Conservation (phyloP, 2,797 vertebrate species). For the Melanitta fusca region DNA sequence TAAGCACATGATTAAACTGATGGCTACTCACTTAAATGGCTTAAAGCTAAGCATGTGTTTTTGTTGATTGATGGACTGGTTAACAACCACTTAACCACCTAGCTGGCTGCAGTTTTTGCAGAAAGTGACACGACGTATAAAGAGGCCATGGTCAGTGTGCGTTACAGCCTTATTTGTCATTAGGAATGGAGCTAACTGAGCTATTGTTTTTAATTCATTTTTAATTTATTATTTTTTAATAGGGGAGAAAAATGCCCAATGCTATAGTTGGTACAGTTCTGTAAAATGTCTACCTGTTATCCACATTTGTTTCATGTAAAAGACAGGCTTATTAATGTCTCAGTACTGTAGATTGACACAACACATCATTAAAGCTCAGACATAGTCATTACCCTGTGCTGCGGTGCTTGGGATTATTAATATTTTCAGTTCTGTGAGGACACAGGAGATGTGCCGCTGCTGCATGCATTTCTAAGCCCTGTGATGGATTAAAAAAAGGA, state of each 20-base stretch:
- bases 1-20: not conserved
- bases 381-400: conserved; percentile 41
- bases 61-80: not conserved
- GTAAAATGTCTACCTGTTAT: not conserved
- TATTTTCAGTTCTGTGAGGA: conserved; percentile 29
- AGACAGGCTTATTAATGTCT: conserved; percentile 60
- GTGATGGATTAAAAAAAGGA: conserved; percentile 7
- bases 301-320: not conserved
- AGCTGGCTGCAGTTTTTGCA: not conserved
- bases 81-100: not conserved
- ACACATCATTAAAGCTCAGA: conserved; percentile 67
- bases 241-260: not conserved
- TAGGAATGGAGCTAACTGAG: not conserved
- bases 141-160: not conserved
- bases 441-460: not conserved
- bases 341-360: conserved; percentile 12
- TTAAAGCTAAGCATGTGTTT: not conserved
- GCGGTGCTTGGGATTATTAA: conserved; percentile 44
- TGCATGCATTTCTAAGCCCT: not conserved
- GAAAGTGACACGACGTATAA: not conserved
- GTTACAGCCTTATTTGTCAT: not conserved
- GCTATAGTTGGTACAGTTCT: not conserved
- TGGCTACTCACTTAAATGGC: not conserved
- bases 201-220: not conserved
- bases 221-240: not conserved